Base-by-base conservation (phyloP, 2,113 vertebrate genomes). In the Pao palembangensis region DNA sequence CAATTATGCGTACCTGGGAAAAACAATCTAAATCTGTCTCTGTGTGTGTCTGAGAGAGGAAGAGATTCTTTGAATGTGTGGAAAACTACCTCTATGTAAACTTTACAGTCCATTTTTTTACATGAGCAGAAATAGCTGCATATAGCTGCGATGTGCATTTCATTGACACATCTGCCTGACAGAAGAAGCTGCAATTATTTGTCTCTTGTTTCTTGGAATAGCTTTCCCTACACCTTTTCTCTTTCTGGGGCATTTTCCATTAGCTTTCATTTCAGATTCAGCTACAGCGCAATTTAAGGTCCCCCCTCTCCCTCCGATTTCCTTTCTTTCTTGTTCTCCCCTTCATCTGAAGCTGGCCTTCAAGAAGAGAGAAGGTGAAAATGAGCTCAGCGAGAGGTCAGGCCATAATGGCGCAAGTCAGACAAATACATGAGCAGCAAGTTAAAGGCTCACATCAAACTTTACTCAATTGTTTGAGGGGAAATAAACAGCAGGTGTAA, bases 301-400 rank as follows among this genome's bases (percentile, higher is more conserved):
- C n/a, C 56, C 47, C 67, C 55, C 41, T 48, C 56, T 68, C 60
- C 63, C 64, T 71, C 67, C 54, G 56, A 80, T 64, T 69, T 44
- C 63, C 8, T 43, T 15, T 52, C 42, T 44, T 52, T 56, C 58
- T 55, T 3, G 41, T 67, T 67, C 70, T 67, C 20, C 51, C 75
- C 72, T 14, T 43, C 13, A 14, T 54, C 8, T 78, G 61, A 78
- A 79, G 74, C 54, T 69, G 61, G 74, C 75, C 78, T 78, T 83
- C 82, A 75, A 76, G 59, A 70, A 54, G 64, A 81, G 67, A 51
- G 71, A 81, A 76, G 44, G 79, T 51, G 69, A 64, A 82, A 82
- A 83, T 74, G 67, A 80, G 76, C 67, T 79, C 25, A 34, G 74
- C 48, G 59, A 72, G 77, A 80, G 79, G 76, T 64, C 68, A 50